These are phyloP conservation scores for Peromyscus nudipes DNA, from an alignment of 2,797 vertebrate genomes.

Conservation along the genomic window DNA sequence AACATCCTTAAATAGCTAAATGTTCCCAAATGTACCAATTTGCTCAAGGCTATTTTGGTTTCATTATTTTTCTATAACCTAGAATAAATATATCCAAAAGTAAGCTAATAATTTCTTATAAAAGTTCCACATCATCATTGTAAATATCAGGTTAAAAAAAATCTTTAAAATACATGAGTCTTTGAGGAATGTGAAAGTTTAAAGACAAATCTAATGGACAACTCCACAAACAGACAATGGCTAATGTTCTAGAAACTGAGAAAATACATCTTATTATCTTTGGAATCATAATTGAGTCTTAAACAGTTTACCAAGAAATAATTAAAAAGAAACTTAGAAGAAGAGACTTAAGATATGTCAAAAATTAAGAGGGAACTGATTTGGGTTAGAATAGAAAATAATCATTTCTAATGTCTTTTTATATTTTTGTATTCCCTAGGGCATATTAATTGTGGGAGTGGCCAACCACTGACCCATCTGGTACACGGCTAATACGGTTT, in stretches of 20 bases:
- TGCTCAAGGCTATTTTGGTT: conserved; percentile 55
- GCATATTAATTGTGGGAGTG: neutral
- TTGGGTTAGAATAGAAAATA: conserved; percentile 16
- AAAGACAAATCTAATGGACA: neutral
- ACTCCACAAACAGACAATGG: neutral
- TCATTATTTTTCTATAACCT: conserved; percentile 58
- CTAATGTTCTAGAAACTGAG: neutral
- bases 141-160: conserved; percentile 28
- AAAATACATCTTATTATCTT: conserved; percentile 13
- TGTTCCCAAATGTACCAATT: conserved; percentile 70
- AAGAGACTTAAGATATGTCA: conserved; percentile 3
- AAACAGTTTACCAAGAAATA: conserved; percentile 25
- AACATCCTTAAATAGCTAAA: conserved; percentile 57
- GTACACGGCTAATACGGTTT: neutral
- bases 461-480: neutral
- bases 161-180: neutral
- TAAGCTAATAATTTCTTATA: conserved; percentile 24
- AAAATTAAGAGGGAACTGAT: neutral
- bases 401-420: neutral
- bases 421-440: neutral
- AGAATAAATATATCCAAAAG: conserved; percentile 49
- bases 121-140: conserved; percentile 45
- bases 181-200: neutral
- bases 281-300: conserved; percentile 8
- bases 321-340: neutral